Evolutionary conservation across 2,888 invertebrate species (phyloP).

Genomic region (Horisme vitalbata): DNA sequence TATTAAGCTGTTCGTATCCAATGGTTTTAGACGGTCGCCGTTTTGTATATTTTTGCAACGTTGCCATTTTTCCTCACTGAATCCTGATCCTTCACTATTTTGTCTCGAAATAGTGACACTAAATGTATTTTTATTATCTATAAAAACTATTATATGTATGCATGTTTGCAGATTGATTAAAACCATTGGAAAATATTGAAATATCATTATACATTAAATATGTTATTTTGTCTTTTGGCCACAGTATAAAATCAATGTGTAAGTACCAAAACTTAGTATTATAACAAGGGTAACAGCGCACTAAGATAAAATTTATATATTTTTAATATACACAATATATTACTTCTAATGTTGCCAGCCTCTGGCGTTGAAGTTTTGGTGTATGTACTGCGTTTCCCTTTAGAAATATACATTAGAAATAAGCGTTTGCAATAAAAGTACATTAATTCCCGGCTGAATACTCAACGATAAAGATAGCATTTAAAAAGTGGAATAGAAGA

Average conservation of each 20-base stretch:
- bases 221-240: constrained; percentile 25
- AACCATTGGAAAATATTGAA: constrained; percentile 20
- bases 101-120: neutral
- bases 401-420: constrained; percentile 37
- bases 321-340: constrained; percentile 68
- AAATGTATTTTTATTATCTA: neutral
- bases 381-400: constrained; percentile 36
- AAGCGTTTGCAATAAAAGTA: constrained; percentile 60
- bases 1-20: constrained; percentile 17
- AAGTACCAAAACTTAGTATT: constrained; percentile 58
- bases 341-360: constrained; percentile 59
- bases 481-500: constrained; percentile 29
- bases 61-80: constrained; percentile 11
- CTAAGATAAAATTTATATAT: constrained; percentile 62
- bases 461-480: constrained; percentile 35
- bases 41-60: constrained; percentile 24
- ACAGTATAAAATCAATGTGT: constrained; percentile 37
- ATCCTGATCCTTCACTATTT: constrained; percentile 4
- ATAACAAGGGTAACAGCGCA: constrained; percentile 59
- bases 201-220: no score
- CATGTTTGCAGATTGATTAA: constrained; percentile 6
- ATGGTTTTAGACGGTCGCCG: constrained; percentile 21
- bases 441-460: constrained; percentile 41
- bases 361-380: constrained; percentile 52
- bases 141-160: no score